Conservation (phyloP, 1,140 invertebrate species). For the Scaptomyza pallida region DNA sequence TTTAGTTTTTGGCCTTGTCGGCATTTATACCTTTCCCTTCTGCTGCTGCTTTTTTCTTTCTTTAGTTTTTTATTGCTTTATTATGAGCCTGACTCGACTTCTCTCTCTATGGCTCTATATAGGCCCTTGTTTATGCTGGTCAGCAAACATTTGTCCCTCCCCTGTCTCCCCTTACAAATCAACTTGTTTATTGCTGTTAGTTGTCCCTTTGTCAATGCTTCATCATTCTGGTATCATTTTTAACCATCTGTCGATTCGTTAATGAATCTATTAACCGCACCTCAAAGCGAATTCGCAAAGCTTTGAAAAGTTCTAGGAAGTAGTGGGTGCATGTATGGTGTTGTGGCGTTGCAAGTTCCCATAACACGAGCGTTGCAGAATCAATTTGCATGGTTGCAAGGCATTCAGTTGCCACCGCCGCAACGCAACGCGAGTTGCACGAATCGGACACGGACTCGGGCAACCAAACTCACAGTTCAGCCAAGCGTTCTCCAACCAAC, state of each 20-base stretch:
- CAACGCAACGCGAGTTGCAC: not conserved
- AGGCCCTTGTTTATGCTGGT: slow-evolving; percentile 34
- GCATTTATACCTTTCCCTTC: slow-evolving; percentile 53
- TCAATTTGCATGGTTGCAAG: slow-evolving; percentile 64
- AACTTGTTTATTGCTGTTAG: slow-evolving; percentile 11
- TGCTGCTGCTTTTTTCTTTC: not conserved
- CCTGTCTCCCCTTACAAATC: not conserved
- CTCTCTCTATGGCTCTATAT: slow-evolving; percentile 14
- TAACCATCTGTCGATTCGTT: too few species aligned
- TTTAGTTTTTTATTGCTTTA: slow-evolving; percentile 78
- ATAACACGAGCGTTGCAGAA: slow-evolving; percentile 70
- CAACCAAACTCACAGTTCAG: slow-evolving; percentile 23
- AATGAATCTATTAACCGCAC: too few species aligned
- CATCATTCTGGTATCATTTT: too few species aligned
- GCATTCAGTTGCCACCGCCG: not conserved
- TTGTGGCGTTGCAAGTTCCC: slow-evolving; percentile 50
- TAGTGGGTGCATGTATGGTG: not conserved
- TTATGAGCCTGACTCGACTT: slow-evolving; percentile 53
- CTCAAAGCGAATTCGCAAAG: too few species aligned
- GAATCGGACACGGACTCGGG: slow-evolving; percentile 19
- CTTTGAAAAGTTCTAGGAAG: too few species aligned
- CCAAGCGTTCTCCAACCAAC: slow-evolving; percentile 39
- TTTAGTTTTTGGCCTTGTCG: slow-evolving; percentile 64
- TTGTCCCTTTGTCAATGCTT: not conserved
- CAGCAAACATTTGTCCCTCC: not conserved